These are phyloP conservation scores for Petrophora chlorosata DNA, from an alignment of 2,888 invertebrate species.

Conservation along the genomic window DNA sequence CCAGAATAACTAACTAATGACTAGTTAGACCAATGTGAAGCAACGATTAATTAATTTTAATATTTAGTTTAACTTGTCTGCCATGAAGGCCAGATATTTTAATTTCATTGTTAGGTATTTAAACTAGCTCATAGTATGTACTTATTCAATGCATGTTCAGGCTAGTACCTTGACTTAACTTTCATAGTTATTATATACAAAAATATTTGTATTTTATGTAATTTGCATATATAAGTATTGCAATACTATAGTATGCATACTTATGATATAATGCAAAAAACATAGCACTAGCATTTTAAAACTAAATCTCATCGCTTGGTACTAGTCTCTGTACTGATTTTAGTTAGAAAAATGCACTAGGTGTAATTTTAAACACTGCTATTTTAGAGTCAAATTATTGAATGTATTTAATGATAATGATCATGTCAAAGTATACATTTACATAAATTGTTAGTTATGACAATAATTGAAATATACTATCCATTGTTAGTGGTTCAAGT, in stretches of 20 bases:
- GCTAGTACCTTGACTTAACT: too few relatives aligned
- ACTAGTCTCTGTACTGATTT: slow-evolving; percentile 15
- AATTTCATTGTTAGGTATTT: slow-evolving; percentile 6
- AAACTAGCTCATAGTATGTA: slow-evolving; percentile 53
- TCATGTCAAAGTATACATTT: not conserved
- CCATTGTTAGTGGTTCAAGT: too few relatives aligned
- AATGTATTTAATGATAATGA: not conserved
- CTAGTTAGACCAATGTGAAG: not conserved
- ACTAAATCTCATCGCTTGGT: slow-evolving; percentile 31
- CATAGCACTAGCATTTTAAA: slow-evolving; percentile 5
- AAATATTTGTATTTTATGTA: too few relatives aligned
- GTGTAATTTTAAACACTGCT: slow-evolving; percentile 5
- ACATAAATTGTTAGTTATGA: slow-evolving; percentile 1
- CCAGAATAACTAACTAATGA: slow-evolving; percentile 53
- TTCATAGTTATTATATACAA: too few relatives aligned
- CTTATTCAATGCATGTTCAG: slow-evolving; percentile 37
- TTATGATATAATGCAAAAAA: too few relatives aligned
- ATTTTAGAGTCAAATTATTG: not conserved
- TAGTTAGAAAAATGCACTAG: slow-evolving; percentile 14
- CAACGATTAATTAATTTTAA: slow-evolving; percentile 5
- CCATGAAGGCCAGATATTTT: slow-evolving; percentile 11
- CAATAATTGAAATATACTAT: slow-evolving; percentile 1
- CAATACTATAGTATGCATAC: too few relatives aligned
- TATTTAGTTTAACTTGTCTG: slow-evolving; percentile 10
- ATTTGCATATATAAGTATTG: too few relatives aligned